A percentile compares a stretch with the other conserved stretches of the same genome.
Evolutionary conservation across 2,888 invertebrate species (phyloP).

Genomic region (Nycteola revayana): DNA sequence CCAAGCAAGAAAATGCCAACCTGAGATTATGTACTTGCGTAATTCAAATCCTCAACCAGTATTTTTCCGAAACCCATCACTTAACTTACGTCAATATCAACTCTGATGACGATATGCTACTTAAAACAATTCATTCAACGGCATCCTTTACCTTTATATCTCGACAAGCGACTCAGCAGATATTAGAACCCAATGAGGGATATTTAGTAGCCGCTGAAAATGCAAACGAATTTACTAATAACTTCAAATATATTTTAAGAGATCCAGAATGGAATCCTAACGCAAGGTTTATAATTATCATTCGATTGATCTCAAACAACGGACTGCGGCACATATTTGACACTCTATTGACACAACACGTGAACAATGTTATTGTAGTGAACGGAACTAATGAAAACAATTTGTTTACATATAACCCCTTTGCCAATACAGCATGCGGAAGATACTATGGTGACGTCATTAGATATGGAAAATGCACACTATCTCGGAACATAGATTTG

Average conservation of each 20-base stretch:
- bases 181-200: constrained; percentile 12
- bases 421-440: constrained; percentile 52
- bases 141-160: constrained; percentile 2
- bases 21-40: constrained; percentile 13
- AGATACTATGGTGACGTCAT: constrained; percentile 41
- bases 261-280: constrained; percentile 47
- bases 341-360: constrained; percentile 32
- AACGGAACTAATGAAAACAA: constrained; percentile 35
- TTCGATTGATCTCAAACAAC: constrained; percentile 22
- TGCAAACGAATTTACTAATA: constrained; percentile 22
- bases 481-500: constrained; percentile 17
- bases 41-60: constrained; percentile 10
- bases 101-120: constrained; percentile 4
- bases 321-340: constrained; percentile 40
- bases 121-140: constrained; percentile 14
- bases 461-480: constrained; percentile 42
- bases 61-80: constrained; percentile 6
- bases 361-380: constrained; percentile 41
- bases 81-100: constrained; percentile 16
- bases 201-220: constrained; percentile 37
- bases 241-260: constrained; percentile 23
- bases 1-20: neutral
- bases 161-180: neutral
- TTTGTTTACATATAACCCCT: constrained; percentile 54
- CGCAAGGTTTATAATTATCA: constrained; percentile 38